Base-by-base conservation (phyloP, 2,888 invertebrate species). In the Leptinotarsa rubiginosa region DNA sequence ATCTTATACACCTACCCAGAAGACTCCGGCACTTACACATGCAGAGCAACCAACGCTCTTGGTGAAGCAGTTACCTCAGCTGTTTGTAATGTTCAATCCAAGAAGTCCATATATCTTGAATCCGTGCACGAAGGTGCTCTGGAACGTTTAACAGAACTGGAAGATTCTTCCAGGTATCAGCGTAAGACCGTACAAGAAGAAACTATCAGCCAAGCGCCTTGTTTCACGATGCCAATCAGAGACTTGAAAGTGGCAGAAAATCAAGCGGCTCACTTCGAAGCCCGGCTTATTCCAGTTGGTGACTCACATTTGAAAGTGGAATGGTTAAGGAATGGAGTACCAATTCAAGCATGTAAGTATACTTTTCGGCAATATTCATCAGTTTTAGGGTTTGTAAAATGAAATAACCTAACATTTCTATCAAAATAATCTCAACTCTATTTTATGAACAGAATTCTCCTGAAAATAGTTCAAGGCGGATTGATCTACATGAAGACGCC, bases 1-100 rank as follows among this genome's bases (percentile, higher is more conserved):
- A 97, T 99, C 81, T 92, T 97, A 90, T 95, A 97, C 81, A 95
- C 97, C 75, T 93, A 97, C 84, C 96, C 98, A 12, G 99, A 99
- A 87, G 99, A 99, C 89, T 95, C 96, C 18, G 99, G 99, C 65
- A 95, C 94, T 0, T 99, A 99, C 86, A 98, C 97, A 0, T 96
- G 97, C 87, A 92, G 96, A 83, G 97, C 98, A 2, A 93, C 92
- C 70, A 99, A 98, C 84, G 94, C 94, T 69, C 90, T 96, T 18
- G 99, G 99, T 56, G 96, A 97, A 89, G 97, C 97, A 49, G 94
- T 97, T 16, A 97, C 97, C 68, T 96, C 97, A 65, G 96, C 97
- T 54, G 93, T 94, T 71, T 93, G 98, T 15, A 89, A 92, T 22
- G 95, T 96, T 18, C 95, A 95, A 85, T 95, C 92, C 54, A 91